A percentile compares a stretch with the other conserved stretches of the same genome.
phyloP scores from a whole-genome alignment of 2,113 vertebrate genomes.

The Tursiops truncatus region DNA sequence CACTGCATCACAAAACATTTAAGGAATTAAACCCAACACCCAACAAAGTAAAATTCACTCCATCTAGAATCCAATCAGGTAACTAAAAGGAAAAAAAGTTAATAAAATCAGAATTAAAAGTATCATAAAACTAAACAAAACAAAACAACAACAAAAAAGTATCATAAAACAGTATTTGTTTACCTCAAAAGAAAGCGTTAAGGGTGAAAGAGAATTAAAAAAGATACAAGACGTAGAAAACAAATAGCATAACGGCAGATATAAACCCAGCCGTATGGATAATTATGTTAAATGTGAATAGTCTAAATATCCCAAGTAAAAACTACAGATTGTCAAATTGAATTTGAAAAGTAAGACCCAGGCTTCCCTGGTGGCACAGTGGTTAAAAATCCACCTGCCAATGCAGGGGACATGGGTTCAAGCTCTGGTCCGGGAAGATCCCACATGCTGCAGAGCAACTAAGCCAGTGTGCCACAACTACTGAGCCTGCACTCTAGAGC shows the following conservation, averaged over 20 bases:
- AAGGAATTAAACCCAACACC: not conserved
- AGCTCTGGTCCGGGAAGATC: no score
- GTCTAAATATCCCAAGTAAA: not conserved
- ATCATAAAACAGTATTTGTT: constrained; percentile 3
- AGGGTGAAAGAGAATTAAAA: not conserved
- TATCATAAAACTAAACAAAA: not conserved
- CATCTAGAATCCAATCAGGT: not conserved
- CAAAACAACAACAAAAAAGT: not conserved
- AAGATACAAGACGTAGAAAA: not conserved
- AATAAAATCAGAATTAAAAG: not conserved
- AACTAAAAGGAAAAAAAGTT: not conserved
- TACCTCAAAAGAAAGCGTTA: not conserved
- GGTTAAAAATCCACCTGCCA: no score
- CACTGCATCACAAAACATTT: not conserved
- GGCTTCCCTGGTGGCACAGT: no score
- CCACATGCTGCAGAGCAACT: no score
- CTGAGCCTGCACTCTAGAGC: no score
- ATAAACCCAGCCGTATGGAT: not conserved
- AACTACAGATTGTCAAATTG: not conserved
- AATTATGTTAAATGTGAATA: not conserved
- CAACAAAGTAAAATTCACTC: not conserved
- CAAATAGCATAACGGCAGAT: not conserved
- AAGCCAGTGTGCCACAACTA: no score
- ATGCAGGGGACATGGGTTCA: no score
- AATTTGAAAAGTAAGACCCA: not conserved